These are phyloP conservation scores for Congeria kusceri DNA, from an alignment of 2,888 invertebrate genomes.

Conservation along the genomic window DNA sequence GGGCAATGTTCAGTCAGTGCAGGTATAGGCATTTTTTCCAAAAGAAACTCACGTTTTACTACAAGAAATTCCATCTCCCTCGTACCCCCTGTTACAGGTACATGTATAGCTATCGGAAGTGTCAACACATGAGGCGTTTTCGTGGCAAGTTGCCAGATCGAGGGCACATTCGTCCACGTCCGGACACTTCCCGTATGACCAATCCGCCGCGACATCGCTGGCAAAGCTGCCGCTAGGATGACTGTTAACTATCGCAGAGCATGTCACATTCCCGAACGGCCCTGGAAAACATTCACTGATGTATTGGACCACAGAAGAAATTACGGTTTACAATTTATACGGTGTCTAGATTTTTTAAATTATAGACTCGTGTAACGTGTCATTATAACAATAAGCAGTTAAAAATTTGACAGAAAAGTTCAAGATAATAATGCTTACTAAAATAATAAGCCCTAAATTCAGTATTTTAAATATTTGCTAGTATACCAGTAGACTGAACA, in stretches of 20 bases:
- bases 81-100: conserved; percentile 92
- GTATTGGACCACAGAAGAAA: too few species aligned
- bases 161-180: conserved; percentile 97
- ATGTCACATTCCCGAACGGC: conserved; percentile 86
- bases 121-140: conserved; percentile 95
- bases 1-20: too few species aligned
- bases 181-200: conserved; percentile 95
- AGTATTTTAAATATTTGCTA: too few species aligned
- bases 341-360: too few species aligned
- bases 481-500: too few species aligned
- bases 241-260: conserved; percentile 68
- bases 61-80: conserved; percentile 94
- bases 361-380: too few species aligned
- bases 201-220: conserved; percentile 84
- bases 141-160: conserved; percentile 94
- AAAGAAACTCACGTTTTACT: conserved; percentile 89
- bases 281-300: conserved; percentile 87
- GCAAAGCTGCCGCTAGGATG: conserved; percentile 25
- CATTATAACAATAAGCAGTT: too few species aligned
- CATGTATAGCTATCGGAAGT: conserved; percentile 94
- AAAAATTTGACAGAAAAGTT: too few species aligned
- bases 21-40: too few species aligned
- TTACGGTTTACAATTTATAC: too few species aligned
- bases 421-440: too few species aligned
- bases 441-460: too few species aligned